Conservation (phyloP, 2,888 invertebrate species). For the Drosophila picticornis region DNA sequence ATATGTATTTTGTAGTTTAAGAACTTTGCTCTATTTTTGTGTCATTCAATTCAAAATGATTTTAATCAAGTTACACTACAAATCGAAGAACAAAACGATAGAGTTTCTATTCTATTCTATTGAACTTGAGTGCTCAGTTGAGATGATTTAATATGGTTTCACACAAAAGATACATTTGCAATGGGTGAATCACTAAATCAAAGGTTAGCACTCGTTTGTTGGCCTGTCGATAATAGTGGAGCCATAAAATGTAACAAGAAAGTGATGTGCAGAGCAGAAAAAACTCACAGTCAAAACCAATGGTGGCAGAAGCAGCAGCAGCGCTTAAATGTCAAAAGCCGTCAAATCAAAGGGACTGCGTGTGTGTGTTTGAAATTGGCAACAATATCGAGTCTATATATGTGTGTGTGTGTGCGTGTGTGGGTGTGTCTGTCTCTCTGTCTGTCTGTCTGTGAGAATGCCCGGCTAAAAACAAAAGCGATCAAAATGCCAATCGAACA, state of each 20-base stretch:
- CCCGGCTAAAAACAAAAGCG: slow-evolving; percentile 40
- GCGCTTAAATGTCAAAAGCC: slow-evolving; percentile 78
- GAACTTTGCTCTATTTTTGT: background rate
- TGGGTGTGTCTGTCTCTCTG: background rate
- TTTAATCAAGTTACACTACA: background rate
- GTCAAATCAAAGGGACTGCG: slow-evolving; percentile 65
- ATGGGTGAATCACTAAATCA: slow-evolving; percentile 68
- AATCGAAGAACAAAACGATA: background rate
- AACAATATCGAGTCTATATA: slow-evolving; percentile 25
- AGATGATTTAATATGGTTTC: slow-evolving; percentile 21
- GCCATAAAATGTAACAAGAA: slow-evolving; percentile 72
- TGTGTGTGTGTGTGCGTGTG: background rate
- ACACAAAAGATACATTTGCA: slow-evolving; percentile 44
- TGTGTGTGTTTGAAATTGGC: slow-evolving; percentile 26
- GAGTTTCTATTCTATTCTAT: background rate
- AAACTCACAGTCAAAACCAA: slow-evolving; percentile 22
- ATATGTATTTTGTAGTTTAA: background rate
- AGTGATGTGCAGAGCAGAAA: slow-evolving; percentile 61
- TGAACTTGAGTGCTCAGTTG: slow-evolving; percentile 11
- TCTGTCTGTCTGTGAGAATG: background rate
- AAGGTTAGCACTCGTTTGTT: slow-evolving; percentile 13
- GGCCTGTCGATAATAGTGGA: slow-evolving; percentile 62
- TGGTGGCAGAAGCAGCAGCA: background rate
- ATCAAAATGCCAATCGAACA: slow-evolving; percentile 36
- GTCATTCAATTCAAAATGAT: background rate